Base-by-base conservation (phyloP, 2,113 vertebrate genomes). In the Indri indri region DNA sequence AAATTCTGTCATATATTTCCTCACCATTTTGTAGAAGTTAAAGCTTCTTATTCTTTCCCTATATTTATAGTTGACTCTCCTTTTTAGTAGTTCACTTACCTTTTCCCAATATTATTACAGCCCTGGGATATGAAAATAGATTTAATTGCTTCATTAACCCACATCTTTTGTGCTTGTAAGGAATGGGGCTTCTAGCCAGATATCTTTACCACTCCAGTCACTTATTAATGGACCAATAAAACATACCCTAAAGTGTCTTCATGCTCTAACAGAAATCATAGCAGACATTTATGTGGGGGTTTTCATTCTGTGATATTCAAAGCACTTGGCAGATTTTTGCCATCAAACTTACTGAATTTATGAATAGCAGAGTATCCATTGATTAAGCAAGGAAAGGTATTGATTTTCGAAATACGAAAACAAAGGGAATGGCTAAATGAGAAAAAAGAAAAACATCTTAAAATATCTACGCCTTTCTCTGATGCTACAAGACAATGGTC, bases 91-190 rank as follows among this genome's bases (percentile, higher is more conserved):
- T 14, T 61, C 1, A 0, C 11, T 0, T 88, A 94, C 42, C 61
- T 96, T 79, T 54, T 63, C 1, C 0, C 52, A 14, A 65, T 86
- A 50, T 86, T 96, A 59, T 76, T 71, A 22, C 4, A 88, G 47
- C n/a, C 5, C 27, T 52, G 63, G 65, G 73, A 74, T 79, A 34
- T 63, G 95, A 77, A 90, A 79, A 73, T 88, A 92, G 88, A 85
- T 87, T 97, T 97, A 96, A 85, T 97, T 97, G 91, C 94, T 91
- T 90, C 94, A 96, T 95, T 94, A 30, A 61, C 95, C 79, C 92
- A 68, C 93, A 94, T 97, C 84, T 97, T 91, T 65, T 76, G 50
- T 96, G 81, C 61, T 3, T 16, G 11, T 12, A 65, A 96, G 65
- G 92, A 63, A 57, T 6, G 90, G 87, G 87, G 96, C 95, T 96